These are phyloP conservation scores for Myotis davidii DNA, from an alignment of 2,113 vertebrate species.

Conservation along the genomic window DNA sequence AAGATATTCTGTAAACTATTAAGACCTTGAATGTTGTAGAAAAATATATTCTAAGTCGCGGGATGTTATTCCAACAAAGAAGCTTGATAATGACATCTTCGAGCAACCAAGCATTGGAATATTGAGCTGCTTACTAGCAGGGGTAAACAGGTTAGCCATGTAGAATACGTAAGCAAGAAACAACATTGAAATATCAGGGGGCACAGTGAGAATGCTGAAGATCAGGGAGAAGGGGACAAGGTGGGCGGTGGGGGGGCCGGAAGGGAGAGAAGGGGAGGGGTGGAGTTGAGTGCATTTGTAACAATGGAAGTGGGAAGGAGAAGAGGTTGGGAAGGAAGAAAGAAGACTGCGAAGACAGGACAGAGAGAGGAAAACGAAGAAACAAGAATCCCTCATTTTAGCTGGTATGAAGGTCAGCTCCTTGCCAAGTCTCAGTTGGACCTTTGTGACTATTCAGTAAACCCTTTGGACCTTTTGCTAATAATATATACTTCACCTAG, in stretches of 20 bases:
- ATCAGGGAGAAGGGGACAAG: not conserved
- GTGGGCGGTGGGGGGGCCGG: too few relatives aligned
- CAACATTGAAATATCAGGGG: not conserved
- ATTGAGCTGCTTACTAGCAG: constrained; percentile 21
- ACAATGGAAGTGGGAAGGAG: too few relatives aligned
- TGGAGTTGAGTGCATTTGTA: too few relatives aligned
- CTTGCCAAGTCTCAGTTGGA: not conserved
- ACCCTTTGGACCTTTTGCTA: not conserved
- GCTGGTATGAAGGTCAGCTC: not conserved
- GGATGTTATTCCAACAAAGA: constrained; percentile 51
- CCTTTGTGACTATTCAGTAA: not conserved
- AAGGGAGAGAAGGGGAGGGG: not conserved
- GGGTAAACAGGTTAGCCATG: not conserved
- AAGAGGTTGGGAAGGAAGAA: not conserved
- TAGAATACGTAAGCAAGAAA: not conserved
- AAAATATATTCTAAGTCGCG: constrained; percentile 29
- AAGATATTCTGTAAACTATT: not conserved
- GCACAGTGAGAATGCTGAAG: not conserved
- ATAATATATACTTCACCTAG: not conserved
- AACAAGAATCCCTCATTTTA: not conserved
- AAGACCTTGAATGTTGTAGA: constrained; percentile 38
- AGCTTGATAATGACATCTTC: constrained; percentile 50
- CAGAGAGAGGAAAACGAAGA: not conserved
- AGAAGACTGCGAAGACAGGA: not conserved
- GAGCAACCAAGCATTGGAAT: not conserved